phyloP scores from a whole-genome alignment of 2,888 invertebrate genomes.

The Lissocephala sabroskyi region DNA sequence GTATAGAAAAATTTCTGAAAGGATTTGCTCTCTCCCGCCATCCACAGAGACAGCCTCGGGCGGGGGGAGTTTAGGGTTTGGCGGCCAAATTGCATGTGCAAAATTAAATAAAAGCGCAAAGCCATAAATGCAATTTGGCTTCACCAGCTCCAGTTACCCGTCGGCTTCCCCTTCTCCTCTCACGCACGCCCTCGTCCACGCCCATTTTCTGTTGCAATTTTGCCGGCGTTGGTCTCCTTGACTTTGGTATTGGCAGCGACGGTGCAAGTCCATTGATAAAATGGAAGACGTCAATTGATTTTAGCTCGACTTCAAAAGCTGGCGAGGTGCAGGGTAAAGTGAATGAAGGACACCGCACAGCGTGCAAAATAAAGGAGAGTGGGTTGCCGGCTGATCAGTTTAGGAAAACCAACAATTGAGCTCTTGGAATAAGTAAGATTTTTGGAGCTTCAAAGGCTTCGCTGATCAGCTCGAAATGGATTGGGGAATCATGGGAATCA shows the following conservation, averaged over 20 bases:
- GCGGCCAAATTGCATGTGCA: constrained; percentile 42
- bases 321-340: too few species aligned
- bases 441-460: too few species aligned
- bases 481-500: too few species aligned
- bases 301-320: constrained; percentile 23
- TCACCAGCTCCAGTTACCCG: constrained; percentile 21
- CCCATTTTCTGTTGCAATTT: too few species aligned
- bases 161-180: background rate
- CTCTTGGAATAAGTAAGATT: too few species aligned
- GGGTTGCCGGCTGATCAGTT: too few species aligned
- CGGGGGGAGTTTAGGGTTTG: too few species aligned
- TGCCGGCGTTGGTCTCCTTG: background rate
- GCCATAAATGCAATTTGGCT: constrained; percentile 61
- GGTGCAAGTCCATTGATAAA: constrained; percentile 49
- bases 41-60: too few species aligned
- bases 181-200: background rate
- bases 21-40: constrained; percentile 27
- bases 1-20: constrained; percentile 56
- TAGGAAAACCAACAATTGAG: too few species aligned
- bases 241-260: constrained; percentile 15
- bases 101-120: constrained; percentile 54
- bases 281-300: constrained; percentile 51
- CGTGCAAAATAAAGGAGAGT: too few species aligned
- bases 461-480: too few species aligned
- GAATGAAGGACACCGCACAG: too few species aligned